Evolutionary conservation across 2,113 vertebrate species (phyloP).

Genomic region (Corapipo altera): DNA sequence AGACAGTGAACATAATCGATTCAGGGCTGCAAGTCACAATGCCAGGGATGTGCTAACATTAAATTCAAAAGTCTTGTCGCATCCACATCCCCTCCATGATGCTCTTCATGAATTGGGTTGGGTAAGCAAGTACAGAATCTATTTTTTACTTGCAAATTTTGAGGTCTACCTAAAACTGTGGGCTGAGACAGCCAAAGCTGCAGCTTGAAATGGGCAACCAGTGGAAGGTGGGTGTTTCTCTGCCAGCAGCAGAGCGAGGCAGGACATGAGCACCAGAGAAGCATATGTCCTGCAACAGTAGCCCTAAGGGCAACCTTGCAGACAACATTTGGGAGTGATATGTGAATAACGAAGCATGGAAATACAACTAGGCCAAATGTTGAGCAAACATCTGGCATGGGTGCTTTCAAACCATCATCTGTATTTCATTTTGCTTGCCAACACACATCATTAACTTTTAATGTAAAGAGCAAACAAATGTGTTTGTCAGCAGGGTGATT

Average conservation of each 20-base stretch:
- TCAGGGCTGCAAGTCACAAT: neutral
- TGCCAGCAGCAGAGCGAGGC: neutral
- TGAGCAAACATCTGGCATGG: conserved; percentile 14
- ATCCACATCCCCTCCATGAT: neutral
- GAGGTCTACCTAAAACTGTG: neutral
- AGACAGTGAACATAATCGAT: neutral
- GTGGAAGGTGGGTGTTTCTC: neutral
- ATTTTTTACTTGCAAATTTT: neutral
- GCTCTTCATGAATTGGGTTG: neutral
- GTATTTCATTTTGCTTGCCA: conserved; percentile 36
- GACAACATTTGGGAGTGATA: neutral
- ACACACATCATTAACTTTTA: conserved; percentile 48
- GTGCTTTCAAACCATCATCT: conserved; percentile 32
- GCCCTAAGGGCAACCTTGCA: neutral
- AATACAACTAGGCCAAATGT: conserved; percentile 5
- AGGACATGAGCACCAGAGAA: neutral
- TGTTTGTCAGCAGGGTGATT: conserved; percentile 39
- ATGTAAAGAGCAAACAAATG: conserved; percentile 50
- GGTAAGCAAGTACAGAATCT: neutral
- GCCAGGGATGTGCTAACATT: neutral
- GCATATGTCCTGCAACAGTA: neutral
- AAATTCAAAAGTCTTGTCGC: neutral
- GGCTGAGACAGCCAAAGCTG: neutral
- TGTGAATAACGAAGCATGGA: neutral
- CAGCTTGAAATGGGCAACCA: neutral